Evolutionary conservation across 2,888 invertebrate species (phyloP).

Genomic region (Junonia oenone): DNA sequence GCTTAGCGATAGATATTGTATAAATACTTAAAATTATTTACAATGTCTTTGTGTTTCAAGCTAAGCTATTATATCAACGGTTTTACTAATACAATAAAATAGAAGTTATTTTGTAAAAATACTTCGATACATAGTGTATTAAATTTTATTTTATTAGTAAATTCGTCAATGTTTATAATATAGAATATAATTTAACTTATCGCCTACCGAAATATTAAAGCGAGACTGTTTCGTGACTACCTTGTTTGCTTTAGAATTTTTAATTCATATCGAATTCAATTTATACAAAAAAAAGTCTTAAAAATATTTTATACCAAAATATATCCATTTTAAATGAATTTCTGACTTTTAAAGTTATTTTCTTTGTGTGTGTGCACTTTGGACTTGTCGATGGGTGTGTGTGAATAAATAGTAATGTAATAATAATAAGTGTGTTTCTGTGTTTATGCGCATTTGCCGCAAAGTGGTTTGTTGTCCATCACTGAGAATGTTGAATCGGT

Average conservation of each 20-base stretch:
- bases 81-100: too few relatives aligned
- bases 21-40: conserved; percentile 30
- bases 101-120: too few relatives aligned
- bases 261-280: background rate
- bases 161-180: background rate
- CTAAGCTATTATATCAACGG: conserved; percentile 7
- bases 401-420: conserved; percentile 26
- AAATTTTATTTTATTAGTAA: background rate
- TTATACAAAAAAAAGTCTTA: too few relatives aligned
- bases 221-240: background rate
- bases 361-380: conserved; percentile 18
- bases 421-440: conserved; percentile 30
- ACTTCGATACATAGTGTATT: too few relatives aligned
- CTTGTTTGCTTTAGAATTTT: background rate
- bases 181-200: background rate
- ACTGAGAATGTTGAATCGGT: conserved; percentile 89
- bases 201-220: background rate
- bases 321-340: background rate
- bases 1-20: conserved; percentile 25
- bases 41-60: conserved; percentile 32
- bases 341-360: background rate
- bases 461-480: conserved; percentile 87
- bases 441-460: conserved; percentile 81
- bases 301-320: background rate
- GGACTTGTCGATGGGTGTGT: conserved; percentile 22